Percentiles rank a stretch among this genome's conserved stretches.
These are phyloP conservation scores for Zeugodacus cucurbitae DNA, from an alignment of 1,140 invertebrate genomes.

Conservation along the genomic window DNA sequence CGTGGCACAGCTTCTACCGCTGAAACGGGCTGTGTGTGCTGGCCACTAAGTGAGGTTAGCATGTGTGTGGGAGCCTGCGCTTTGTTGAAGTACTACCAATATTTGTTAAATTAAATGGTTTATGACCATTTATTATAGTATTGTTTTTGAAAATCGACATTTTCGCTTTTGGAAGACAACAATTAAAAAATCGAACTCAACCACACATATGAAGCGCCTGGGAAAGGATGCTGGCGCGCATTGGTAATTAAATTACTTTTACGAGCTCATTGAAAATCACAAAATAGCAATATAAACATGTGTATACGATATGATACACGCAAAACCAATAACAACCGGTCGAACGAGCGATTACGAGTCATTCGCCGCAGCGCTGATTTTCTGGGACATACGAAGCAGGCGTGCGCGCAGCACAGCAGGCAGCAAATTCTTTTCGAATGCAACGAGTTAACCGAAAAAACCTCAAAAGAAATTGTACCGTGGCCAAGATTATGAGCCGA, in stretches of 20 bases:
- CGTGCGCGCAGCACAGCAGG: not conserved
- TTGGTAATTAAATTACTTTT: slow-evolving; percentile 22
- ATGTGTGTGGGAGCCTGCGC: not conserved
- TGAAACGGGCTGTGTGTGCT: not conserved
- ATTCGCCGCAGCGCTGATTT: not conserved
- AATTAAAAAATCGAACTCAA: not conserved
- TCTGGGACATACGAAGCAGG: not conserved
- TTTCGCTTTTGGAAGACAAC: not conserved
- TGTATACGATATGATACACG: not conserved
- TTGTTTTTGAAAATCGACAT: not conserved
- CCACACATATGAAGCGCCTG: not conserved
- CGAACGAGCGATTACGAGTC: not conserved
- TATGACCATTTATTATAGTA: not conserved
- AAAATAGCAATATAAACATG: not conserved
- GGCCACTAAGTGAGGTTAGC: not conserved
- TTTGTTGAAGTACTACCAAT: not conserved
- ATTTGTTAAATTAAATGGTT: slow-evolving; percentile 28
- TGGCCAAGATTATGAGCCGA: not conserved
- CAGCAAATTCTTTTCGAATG: not conserved
- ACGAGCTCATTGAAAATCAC: slow-evolving; percentile 2
- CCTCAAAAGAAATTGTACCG: not conserved
- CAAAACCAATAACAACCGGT: not conserved
- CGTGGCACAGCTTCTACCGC: not conserved
- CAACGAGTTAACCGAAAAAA: not conserved
- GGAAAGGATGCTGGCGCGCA: not conserved